These are phyloP conservation scores for Mimumesa dahlbomi DNA, from an alignment of 2,888 invertebrate species.

Conservation along the genomic window DNA sequence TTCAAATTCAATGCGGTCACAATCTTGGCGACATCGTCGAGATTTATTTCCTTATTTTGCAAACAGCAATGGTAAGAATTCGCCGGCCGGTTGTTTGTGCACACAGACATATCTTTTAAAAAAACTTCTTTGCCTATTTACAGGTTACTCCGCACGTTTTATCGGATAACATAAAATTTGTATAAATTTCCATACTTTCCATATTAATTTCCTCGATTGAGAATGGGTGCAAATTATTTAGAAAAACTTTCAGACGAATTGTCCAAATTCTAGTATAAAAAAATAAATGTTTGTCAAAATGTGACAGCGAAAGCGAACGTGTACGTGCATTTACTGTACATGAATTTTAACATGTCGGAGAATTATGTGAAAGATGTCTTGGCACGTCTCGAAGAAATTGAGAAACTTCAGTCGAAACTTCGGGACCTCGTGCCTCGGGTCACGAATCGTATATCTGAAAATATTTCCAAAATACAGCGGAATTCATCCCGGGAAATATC, in stretches of 20 bases:
- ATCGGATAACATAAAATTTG: no score
- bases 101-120: background rate
- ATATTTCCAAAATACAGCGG: no score
- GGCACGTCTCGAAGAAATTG: constrained; percentile 58
- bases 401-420: constrained; percentile 58
- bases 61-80: constrained; percentile 3
- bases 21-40: constrained; percentile 28
- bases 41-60: constrained; percentile 18
- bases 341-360: constrained; percentile 24
- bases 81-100: background rate
- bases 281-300: no score
- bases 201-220: no score
- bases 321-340: background rate
- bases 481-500: no score
- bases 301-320: no score
- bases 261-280: no score
- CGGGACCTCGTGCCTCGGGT: constrained; percentile 47
- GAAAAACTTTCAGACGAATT: no score
- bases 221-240: no score
- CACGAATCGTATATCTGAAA: constrained; percentile 2
- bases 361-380: constrained; percentile 44
- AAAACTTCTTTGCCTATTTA: no score
- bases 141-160: no score
- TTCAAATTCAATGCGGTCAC: constrained; percentile 28
- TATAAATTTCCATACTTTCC: no score